phyloP scores from a whole-genome alignment of 2,888 invertebrate genomes.

The Auanema freiburgensis region DNA sequence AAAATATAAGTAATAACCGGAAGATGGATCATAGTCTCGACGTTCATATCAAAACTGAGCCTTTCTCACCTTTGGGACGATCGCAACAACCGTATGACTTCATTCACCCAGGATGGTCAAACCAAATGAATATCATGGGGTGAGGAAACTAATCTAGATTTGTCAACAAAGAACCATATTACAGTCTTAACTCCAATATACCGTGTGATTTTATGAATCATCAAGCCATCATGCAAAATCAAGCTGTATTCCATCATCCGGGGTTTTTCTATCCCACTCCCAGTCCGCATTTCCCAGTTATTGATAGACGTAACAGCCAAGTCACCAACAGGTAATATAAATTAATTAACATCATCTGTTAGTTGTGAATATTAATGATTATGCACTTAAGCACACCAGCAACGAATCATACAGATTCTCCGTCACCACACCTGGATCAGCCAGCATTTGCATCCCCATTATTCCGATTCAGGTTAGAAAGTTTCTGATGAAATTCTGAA shows the following conservation, averaged over 20 bases:
- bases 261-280: slow-evolving; percentile 14
- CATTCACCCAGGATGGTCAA: slow-evolving; percentile 9
- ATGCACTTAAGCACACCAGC: slow-evolving; percentile 21
- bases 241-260: slow-evolving; percentile 15
- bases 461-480: no score
- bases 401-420: slow-evolving; percentile 24
- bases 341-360: background rate
- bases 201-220: slow-evolving; percentile 16
- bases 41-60: slow-evolving; percentile 19
- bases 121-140: slow-evolving; percentile 22
- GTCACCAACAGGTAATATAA: slow-evolving; percentile 29
- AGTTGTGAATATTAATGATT: slow-evolving; percentile 1
- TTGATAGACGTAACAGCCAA: slow-evolving; percentile 33
- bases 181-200: slow-evolving; percentile 6
- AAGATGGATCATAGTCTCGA: slow-evolving; percentile 2
- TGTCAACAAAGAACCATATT: background rate
- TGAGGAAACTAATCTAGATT: background rate
- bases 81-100: slow-evolving; percentile 16
- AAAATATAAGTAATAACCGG: background rate
- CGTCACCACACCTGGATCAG: slow-evolving; percentile 23
- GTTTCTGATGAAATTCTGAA: no score
- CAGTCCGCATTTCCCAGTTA: slow-evolving; percentile 10
- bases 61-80: slow-evolving; percentile 10
- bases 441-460: slow-evolving; percentile 12
- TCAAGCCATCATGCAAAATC: slow-evolving; percentile 12